Evolutionary conservation across 2,888 invertebrate species (phyloP).

Genomic region (Creontiades dilutus): DNA sequence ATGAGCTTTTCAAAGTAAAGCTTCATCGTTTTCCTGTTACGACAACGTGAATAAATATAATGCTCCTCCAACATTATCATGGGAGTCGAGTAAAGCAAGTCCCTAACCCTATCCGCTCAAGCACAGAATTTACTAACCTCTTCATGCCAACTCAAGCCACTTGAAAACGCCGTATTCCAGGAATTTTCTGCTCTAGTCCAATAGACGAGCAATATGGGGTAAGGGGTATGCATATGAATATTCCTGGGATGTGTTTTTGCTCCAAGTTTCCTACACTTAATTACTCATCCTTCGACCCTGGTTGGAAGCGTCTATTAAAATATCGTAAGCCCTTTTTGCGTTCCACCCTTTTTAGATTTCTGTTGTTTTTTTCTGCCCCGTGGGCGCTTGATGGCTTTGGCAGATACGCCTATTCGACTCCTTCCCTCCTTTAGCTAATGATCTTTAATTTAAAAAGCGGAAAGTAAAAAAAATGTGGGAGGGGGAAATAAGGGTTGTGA

Average conservation of each 20-base stretch:
- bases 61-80: no score
- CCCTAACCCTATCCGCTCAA: no score
- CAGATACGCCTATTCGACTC: not conserved
- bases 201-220: no score
- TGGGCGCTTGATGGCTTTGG: not conserved
- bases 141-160: not conserved
- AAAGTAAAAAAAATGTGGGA: no score
- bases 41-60: no score
- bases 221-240: not conserved
- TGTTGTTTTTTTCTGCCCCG: not conserved
- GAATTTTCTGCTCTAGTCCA: no score
- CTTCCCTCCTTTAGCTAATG: not conserved
- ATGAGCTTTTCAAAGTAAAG: no score
- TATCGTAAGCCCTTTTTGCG: slow-evolving; percentile 7
- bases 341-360: not conserved
- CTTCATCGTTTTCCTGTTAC: no score
- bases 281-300: not conserved
- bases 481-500: no score
- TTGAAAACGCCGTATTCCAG: not conserved
- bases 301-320: not conserved
- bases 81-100: no score
- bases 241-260: not conserved
- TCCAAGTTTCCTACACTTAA: not conserved
- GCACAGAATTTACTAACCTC: not conserved
- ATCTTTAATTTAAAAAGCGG: not conserved